Evolutionary conservation across 2,888 invertebrate species (phyloP), one percentile per base, ranked within the genome.

Genomic region (Phrixothrix hirtus): DNA sequence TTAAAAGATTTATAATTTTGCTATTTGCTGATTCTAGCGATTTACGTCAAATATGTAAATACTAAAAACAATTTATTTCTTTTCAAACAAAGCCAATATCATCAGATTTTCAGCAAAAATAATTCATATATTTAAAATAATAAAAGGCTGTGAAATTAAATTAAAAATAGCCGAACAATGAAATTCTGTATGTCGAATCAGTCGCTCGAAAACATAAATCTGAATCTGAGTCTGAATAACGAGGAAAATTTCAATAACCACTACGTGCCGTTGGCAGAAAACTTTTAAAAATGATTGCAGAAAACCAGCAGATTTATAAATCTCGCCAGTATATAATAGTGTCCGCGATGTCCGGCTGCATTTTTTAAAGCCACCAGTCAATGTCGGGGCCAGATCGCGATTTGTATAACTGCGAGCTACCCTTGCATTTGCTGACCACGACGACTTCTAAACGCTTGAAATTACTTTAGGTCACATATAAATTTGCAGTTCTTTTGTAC

Each of bases 361-460:
- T 63, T 69, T 69, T 69, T 69, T 69, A 61, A 60, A 59, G 62
- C 67, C 65, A 72, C 72, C 64, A 69, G 70, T 71, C 72, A 71
- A 70, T 67, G 72, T 72, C 71, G 63, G 47, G 43, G 58, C 59
- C 72, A 72, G 72, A 62, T 57, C 63, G 60, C 63, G 64, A 70
- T 68, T 68, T 70, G 68, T 67, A 67, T 69, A 65, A 67, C 64
- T 63, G 55, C 59, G 58, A 65, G 70, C 69, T 64, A 71, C 68
- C 69, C 69, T 71, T 70, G 63, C 69, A 63, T 67, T 68, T 63
- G 66, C 68, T 68, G 69, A 68, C 65, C 46, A 47, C 31, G 42
- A 41, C 49, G 44, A 52, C 21, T 21, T 26, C 27, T 30, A 46
- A 53, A 13, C 31, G n/a, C 35, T 46, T 39, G 21, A 32, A 31